Evolutionary conservation across 1,140 invertebrate genomes (phyloP), one percentile per base, ranked within the genome.

Genomic region (Aphaenogaster ashmeadi): DNA sequence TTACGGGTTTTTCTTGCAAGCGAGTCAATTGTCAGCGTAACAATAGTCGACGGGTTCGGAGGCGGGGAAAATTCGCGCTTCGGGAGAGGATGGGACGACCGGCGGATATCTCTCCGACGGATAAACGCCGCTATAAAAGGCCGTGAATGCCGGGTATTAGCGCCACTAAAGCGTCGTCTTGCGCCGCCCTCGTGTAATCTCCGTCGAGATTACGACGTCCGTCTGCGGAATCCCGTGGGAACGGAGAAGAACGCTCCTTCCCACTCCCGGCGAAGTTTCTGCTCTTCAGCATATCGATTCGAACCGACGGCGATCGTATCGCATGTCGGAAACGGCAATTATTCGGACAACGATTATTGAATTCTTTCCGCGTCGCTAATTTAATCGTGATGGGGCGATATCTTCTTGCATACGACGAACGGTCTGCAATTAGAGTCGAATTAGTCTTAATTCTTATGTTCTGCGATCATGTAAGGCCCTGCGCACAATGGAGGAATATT

Each of bases 181-280:
- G 58, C 62, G 33, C 74, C 47, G 67, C 52, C 27, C 54, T 52
- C 62, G 62, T 60, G 78, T 90, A 90, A 90, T 90, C 89, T 90
- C 67, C 60, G 69, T 52, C 54, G n/a, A 90, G 89, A 90, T 90
- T 90, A 90, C 89, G 86, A 80, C 79, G 56, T 86, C 69, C 80
- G 58, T 83, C 89, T 66, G 21, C 21, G 58, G 36, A n/a, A 54
- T 72, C 44, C 69, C 56, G 54, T 75, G 80, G 41, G 80, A 62
- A 60, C n/a, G 54, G 27, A 27, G 27, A 27, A 27, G 27, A 50
- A 9, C 54, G 41, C 41, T 75, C 44, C 56, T 75, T 44, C n/a
- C 33, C 52, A 27, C 52, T 56, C 11, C 41, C 41, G 27, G 18
- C 15, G 54, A 84, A 84, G n/a, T 38, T 74, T 58, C 27, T 36